Evolutionary conservation across 2,797 vertebrate genomes (phyloP), one percentile per base, ranked within the genome.

Genomic region (Sarcophilus harrisii): DNA sequence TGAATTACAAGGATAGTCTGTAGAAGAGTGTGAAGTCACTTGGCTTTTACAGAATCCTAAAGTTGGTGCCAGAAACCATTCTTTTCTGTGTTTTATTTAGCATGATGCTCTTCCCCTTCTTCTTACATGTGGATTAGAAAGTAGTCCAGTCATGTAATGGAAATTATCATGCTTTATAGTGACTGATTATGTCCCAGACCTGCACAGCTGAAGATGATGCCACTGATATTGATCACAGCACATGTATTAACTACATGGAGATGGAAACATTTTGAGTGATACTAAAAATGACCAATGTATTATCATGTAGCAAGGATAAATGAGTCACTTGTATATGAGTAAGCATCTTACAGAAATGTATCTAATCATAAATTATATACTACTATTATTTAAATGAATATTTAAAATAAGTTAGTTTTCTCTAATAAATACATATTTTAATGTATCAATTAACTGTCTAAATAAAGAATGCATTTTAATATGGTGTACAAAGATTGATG

Each of bases 381-480:
- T 2, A 14, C 58, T 9, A 91, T 93, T 96, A 90, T 94, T 91
- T 95, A 95, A 87, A 91, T 94, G 9, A 96, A 32, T 94, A 95
- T 93, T 11, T 38, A 94, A 92, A 73, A 90, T 55, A 66, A 62
- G 90, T 57, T 89, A 91, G 92, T 92, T 98, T 96, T 95, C 21
- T 52, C 57, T 93, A 49, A 94, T 14, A 95, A 96, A n/a, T 87
- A 28, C 1, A 57, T 27, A 93, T 94, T 94, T 98, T 38, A 97
- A 94, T 94, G 0, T 45, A 89, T 58, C 49, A 49, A 96, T 96
- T 96, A 97, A 96, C 92, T 0, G 0, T 90, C 73, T 2, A 59
- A 29, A 95, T 59, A 97, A 98, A 96, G 90, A 59, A 97, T 66
- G 94, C 29, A 93, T 96, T 98, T 97, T 97, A 96, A 95, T 95